Base-by-base conservation (phyloP, 2,797 vertebrate species). In the Sciurus vulgaris region DNA sequence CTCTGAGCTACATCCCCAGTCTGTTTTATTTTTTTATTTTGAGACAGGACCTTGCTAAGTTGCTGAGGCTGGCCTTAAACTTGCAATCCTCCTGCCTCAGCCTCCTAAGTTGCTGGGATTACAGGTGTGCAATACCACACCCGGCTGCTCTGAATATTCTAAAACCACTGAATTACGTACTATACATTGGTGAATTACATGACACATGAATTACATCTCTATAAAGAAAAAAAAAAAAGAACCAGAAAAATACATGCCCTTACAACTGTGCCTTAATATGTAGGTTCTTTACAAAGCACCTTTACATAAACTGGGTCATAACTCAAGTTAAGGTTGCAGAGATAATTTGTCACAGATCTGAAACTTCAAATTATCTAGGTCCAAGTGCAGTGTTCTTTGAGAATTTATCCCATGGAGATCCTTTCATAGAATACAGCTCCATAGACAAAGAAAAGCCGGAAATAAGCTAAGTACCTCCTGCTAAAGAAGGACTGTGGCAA, bases 281-380 rank as follows among this genome's bases (percentile, higher is more conserved):
- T 0, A 86, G 12, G 44, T 35, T 49, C 56, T 92, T 96, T 59
- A 76, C 24, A 26, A 92, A 89, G 35, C 2, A 54, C 9, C 44
- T 83, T 28, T 44, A 69, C 38, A 44, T n/a, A 51, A 20, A 41
- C 2, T 70, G 54, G 49, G 51, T 54, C 22, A 0, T 47, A 38
- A n/a, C 76, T 69, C 56, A 41, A 67, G 24, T 76, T 83, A 69
- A 24, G 7, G 20, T 51, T 59, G 87, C 67, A n/a, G 10, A 86
- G 49, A 47, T 90, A 69, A 61, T 47, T 17, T 86, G 65, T 74
- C 76, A 89, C 54, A 77, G 35, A 83, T n/a, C 87, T 82, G 47
- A 28, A 72, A 91, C 51, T 86, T 67, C 63, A 89, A 76, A 74
- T 79, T 54, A n/a, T 79, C 44, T 85, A 76, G 89, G 67, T 38